Evolutionary conservation across 2,113 vertebrate genomes (phyloP).

Genomic region (Castor canadensis): DNA sequence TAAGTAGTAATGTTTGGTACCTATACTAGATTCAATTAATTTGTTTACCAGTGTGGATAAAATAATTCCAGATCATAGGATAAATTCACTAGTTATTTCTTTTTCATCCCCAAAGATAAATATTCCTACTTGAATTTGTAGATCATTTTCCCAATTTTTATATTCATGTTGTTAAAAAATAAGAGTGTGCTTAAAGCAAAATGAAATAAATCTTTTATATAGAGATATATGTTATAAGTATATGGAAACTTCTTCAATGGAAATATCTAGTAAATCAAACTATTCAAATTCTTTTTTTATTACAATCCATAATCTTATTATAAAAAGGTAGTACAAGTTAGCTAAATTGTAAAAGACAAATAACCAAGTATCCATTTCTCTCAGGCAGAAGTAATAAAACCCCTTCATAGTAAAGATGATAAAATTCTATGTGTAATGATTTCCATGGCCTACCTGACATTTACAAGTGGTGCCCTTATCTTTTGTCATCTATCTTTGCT

Average conservation of each 20-base stretch:
- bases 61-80: background rate
- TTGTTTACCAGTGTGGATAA: background rate
- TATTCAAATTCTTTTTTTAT: background rate
- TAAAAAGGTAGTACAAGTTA: background rate
- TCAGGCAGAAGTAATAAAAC: background rate
- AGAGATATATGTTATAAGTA: background rate
- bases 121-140: background rate
- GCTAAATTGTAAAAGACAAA: background rate
- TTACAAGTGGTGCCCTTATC: background rate
- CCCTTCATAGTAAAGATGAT: background rate
- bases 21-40: background rate
- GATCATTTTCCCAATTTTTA: background rate
- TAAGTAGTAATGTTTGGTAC: background rate
- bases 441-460: background rate
- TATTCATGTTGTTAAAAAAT: background rate
- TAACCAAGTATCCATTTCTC: background rate
- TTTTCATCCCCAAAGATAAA: background rate
- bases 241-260: background rate
- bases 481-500: background rate
- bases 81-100: background rate
- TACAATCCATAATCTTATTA: background rate
- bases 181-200: background rate
- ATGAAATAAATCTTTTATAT: background rate
- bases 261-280: constrained; percentile 22
- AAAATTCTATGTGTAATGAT: background rate